phyloP scores from a whole-genome alignment of 2,113 vertebrate genomes.

The Oncorhynchus keta region DNA sequence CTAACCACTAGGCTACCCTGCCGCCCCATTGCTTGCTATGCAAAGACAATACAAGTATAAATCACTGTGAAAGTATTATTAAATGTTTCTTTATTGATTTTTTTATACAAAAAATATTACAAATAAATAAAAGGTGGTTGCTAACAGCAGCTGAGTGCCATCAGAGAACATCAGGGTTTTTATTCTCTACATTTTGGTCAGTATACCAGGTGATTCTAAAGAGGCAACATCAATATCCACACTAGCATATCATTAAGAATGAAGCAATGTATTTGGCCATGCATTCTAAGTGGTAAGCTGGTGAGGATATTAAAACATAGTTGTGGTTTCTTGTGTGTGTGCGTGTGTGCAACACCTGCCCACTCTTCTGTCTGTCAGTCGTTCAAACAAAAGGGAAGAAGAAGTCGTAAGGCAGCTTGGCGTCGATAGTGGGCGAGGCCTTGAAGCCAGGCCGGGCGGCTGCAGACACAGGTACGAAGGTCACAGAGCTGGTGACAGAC shows the following conservation, averaged over 20 bases:
- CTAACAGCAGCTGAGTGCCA: no score
- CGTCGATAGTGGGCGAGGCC: conserved; percentile 82
- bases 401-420: conserved; percentile 87
- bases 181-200: not conserved
- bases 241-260: no score
- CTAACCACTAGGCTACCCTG: no score
- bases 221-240: no score
- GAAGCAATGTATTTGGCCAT: no score
- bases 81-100: not conserved
- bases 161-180: not conserved
- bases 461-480: conserved; percentile 82
- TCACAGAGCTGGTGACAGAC: conserved; percentile 74
- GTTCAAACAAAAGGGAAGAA: conserved; percentile 90
- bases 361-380: conserved; percentile 28
- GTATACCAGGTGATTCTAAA: not conserved
- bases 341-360: no score
- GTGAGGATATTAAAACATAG: no score
- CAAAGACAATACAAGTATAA: not conserved
- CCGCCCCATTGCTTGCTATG: not conserved
- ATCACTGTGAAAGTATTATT: not conserved
- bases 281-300: no score
- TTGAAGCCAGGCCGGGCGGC: conserved; percentile 83
- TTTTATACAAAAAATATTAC: not conserved
- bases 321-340: no score
- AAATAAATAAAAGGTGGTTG: not conserved